Percentiles rank a stretch among this genome's conserved stretches.
Evolutionary conservation across 2,888 invertebrate genomes (phyloP).

Genomic region (Phortica magna): DNA sequence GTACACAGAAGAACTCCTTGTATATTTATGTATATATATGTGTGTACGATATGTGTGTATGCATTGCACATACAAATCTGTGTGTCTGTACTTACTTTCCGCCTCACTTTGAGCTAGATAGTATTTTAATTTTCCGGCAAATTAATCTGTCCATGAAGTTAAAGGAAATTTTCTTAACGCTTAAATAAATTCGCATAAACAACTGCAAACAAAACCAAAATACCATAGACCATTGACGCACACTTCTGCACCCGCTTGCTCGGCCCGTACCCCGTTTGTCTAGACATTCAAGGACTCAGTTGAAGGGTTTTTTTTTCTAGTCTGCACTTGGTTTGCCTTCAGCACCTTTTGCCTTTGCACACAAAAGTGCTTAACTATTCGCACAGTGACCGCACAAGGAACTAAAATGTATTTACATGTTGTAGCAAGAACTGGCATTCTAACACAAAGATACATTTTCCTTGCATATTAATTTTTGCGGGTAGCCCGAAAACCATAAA

Average conservation of each 20-base stretch:
- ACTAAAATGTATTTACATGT: constrained; percentile 54
- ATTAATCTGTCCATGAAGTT: constrained; percentile 61
- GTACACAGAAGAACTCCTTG: too few species aligned
- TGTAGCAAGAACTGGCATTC: background rate
- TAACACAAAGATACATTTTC: constrained; percentile 35
- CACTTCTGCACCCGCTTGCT: background rate
- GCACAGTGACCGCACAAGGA: constrained; percentile 10
- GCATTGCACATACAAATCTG: too few species aligned
- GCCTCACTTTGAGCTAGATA: constrained; percentile 54
- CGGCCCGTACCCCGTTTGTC: background rate
- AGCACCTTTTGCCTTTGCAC: constrained; percentile 2
- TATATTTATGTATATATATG: too few species aligned
- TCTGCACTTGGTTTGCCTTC: background rate
- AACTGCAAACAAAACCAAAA: constrained; percentile 39
- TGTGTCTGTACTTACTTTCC: background rate
- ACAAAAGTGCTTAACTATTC: constrained; percentile 4
- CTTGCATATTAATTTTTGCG: constrained; percentile 55
- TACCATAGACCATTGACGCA: background rate
- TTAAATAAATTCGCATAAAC: constrained; percentile 62
- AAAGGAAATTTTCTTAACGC: constrained; percentile 56
- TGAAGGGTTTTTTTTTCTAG: background rate
- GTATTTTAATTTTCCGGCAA: constrained; percentile 65
- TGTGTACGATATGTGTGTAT: too few species aligned
- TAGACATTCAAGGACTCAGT: background rate
- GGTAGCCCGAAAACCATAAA: constrained; percentile 57